Evolutionary conservation across 2,113 vertebrate species (phyloP).

Genomic region (Cheirogaleus medius): DNA sequence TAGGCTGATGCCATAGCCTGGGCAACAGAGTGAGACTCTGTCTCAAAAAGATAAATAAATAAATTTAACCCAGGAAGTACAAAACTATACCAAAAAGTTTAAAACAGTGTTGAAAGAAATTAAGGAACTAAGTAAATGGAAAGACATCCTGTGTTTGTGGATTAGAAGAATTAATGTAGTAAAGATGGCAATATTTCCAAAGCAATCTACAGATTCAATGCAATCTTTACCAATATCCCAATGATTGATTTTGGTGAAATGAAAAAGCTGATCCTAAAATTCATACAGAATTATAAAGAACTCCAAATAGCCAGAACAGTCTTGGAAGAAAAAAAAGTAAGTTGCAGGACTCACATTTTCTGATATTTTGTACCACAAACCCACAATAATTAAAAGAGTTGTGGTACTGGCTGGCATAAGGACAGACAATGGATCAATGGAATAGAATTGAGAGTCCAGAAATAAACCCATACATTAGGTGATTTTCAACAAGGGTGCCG

Average conservation of each 20-base stretch:
- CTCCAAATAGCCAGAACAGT: not conserved
- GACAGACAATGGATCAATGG: not conserved
- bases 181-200: not conserved
- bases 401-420: not conserved
- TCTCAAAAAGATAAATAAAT: not conserved
- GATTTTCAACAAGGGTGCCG: not conserved
- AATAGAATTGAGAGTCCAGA: not conserved
- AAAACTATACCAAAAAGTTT: not conserved
- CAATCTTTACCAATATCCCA: not conserved
- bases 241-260: not conserved
- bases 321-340: not conserved
- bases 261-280: constrained; percentile 20
- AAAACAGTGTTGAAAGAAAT: not conserved
- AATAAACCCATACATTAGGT: not conserved
- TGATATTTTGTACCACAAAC: not conserved
- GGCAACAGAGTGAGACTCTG: not conserved
- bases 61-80: not conserved
- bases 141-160: not conserved
- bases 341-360: not conserved
- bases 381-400: not conserved
- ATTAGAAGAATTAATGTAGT: not conserved
- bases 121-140: not conserved
- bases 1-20: too few relatives aligned
- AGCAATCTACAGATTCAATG: not conserved
- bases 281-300: not conserved